Evolutionary conservation across 2,888 invertebrate genomes (phyloP).

Genomic region (Cataglyphis altisquamis): DNA sequence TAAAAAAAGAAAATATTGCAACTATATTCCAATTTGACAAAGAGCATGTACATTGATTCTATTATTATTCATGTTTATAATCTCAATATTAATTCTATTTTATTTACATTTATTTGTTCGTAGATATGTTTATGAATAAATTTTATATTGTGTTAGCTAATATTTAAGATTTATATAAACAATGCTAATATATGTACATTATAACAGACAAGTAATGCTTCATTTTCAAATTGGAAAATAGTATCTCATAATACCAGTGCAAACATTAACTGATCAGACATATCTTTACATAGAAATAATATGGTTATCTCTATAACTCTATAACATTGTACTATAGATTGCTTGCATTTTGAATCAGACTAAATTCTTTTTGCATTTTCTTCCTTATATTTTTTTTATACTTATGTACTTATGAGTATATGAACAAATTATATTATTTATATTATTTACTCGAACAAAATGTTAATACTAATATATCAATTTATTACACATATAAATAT

Average conservation of each 20-base stretch:
- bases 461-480: constrained; percentile 7
- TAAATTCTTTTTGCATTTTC: constrained; percentile 27
- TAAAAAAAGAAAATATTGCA: constrained; percentile 24
- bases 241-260: constrained; percentile 23
- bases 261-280: constrained; percentile 51
- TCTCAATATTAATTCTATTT: not conserved
- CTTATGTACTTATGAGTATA: constrained; percentile 22
- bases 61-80: not conserved
- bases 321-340: constrained; percentile 3
- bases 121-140: not conserved
- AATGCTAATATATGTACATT: not conserved
- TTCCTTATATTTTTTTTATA: constrained; percentile 27
- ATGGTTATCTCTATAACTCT: constrained; percentile 7
- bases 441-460: constrained; percentile 20
- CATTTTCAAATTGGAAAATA: constrained; percentile 44
- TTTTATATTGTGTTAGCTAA: not conserved
- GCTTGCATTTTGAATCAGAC: constrained; percentile 22
- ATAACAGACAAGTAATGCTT: not conserved
- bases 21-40: constrained; percentile 51
- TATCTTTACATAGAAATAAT: constrained; percentile 50
- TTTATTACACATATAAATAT: constrained; percentile 21
- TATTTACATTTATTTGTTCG: not conserved
- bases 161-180: not conserved
- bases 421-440: constrained; percentile 14
- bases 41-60: constrained; percentile 23